Percentiles rank a stretch among this genome's conserved stretches.
phyloP scores from a whole-genome alignment of 92 coral and sea anemone genomes.

The Hydrozoanthus gracilis region DNA sequence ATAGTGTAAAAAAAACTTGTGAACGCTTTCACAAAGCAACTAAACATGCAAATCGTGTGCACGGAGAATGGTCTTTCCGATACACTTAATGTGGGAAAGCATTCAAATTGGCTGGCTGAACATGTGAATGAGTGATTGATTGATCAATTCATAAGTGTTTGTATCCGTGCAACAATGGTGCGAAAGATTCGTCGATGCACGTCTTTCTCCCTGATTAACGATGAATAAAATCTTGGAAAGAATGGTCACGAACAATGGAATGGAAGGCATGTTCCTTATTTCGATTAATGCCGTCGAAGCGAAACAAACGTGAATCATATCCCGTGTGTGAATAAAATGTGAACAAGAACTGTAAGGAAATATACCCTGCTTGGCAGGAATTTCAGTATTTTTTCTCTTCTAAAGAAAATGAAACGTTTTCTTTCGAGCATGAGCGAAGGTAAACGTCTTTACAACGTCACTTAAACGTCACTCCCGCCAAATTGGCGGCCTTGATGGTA shows the following conservation, averaged over 20 bases:
- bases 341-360: too few relatives aligned
- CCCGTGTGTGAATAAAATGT: too few relatives aligned
- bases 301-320: too few relatives aligned
- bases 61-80: neutral
- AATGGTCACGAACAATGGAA: neutral
- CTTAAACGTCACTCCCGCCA: too few relatives aligned
- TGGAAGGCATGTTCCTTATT: neutral
- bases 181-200: neutral
- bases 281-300: too few relatives aligned
- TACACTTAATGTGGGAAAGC: neutral
- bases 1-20: neutral
- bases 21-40: neutral
- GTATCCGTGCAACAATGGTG: neutral
- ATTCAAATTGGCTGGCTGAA: neutral
- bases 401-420: neutral
- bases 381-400: too few relatives aligned
- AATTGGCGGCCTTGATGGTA: too few relatives aligned
- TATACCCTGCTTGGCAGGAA: too few relatives aligned
- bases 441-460: neutral
- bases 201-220: constrained; percentile 39
- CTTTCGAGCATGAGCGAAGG: neutral
- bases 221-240: neutral
- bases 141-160: neutral
- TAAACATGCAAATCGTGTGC: neutral
- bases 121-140: neutral